Evolutionary conservation across 2,888 invertebrate species (phyloP), one percentile per base, ranked within the genome.

Genomic region (Julus scandinavius): DNA sequence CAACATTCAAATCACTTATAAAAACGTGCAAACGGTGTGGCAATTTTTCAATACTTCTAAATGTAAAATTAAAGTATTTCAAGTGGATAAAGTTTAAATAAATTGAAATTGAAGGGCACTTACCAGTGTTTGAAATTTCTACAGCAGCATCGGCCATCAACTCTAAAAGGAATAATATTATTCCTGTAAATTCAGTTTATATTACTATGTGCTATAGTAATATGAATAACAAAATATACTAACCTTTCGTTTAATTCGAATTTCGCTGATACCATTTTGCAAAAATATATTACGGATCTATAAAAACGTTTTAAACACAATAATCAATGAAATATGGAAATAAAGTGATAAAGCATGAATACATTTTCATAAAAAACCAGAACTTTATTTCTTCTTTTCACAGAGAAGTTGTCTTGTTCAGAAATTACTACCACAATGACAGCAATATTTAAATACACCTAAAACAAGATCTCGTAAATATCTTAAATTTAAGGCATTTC

Each of bases 401-500:
- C 80, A 38, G 80, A 80, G 63, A 63, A 63, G 80, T 80, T 40
- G 80, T 80, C 80, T 80, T 40, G 80, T 80, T 80, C 80, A 80
- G 29, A 80, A 80, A 80, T 80, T 80, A 80, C 80, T 80, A 80
- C 80, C 80, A 80, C 80, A 80, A 80, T 40, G 80, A 80, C 80
- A 80, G 80, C 38, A 80, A 80, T 38, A 80, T 80, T 80, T 29
- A 80, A 80, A 80, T 29, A 80, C 80, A 40, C 80, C 80, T 40
- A 80, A 80, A 80, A 80, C 80, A 80, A 80, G 80, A 80, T 80
- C 29, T 80, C 80, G 80, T 80, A 80, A 80, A 80, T 38, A 80
- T 80, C 80, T 80, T 80, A 80, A 80, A 80, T 80, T 80, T 80
- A 80, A 80, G 80, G 80, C 80, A 80, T 80, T 80, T 80, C 80